These are phyloP conservation scores for Salvelinus alpinus DNA, from an alignment of 2,113 vertebrate species.

Conservation along the genomic window DNA sequence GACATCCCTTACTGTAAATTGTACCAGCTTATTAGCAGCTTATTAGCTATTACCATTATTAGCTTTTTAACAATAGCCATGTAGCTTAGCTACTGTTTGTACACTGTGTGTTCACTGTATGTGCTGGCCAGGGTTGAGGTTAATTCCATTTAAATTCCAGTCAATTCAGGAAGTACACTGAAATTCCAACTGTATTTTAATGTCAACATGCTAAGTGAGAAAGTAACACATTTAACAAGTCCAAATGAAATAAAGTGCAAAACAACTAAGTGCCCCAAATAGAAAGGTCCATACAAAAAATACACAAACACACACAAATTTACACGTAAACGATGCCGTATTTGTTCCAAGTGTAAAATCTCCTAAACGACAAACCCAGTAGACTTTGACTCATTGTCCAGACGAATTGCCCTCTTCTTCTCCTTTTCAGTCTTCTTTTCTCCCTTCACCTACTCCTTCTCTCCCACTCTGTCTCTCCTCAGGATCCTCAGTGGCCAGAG, in stretches of 20 bases:
- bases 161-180: no score
- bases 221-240: no score
- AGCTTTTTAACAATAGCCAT: slow-evolving; percentile 15
- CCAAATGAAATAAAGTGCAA: slow-evolving; percentile 5
- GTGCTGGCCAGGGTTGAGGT: not conserved
- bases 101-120: not conserved
- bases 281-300: not conserved
- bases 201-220: not conserved
- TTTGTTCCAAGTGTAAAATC: not conserved
- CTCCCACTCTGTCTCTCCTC: slow-evolving; percentile 60
- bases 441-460: slow-evolving; percentile 53
- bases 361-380: slow-evolving; percentile 58
- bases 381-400: slow-evolving; percentile 70
- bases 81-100: not conserved
- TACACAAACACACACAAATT: not conserved
- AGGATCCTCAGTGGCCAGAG: slow-evolving; percentile 73
- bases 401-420: slow-evolving; percentile 41
- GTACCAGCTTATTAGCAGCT: slow-evolving; percentile 30
- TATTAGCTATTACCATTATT: slow-evolving; percentile 45
- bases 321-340: not conserved
- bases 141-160: no score
- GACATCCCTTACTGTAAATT: no score
- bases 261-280: not conserved
- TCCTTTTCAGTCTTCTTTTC: slow-evolving; percentile 49
- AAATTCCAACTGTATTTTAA: no score